Evolutionary conservation across 2,888 invertebrate genomes (phyloP), one percentile per base, ranked within the genome.

Genomic region (Platypus cylindrus): DNA sequence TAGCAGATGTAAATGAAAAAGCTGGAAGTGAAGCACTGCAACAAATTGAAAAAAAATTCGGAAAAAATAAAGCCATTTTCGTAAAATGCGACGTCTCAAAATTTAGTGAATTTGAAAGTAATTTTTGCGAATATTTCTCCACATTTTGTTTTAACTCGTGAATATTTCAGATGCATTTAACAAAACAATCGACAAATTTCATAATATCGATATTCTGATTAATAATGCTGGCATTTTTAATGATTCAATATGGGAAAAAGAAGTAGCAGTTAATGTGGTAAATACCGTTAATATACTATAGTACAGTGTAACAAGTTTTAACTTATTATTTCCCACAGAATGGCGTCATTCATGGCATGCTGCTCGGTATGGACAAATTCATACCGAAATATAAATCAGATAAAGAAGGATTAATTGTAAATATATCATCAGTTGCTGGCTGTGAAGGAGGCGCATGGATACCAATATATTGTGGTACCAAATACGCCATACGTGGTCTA

Each of bases 141-240:
- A n/a, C n/a, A n/a, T n/a, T n/a, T n/a, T n/a, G n/a, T n/a, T n/a
- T n/a, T n/a, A n/a, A n/a, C n/a, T n/a, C n/a, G n/a, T n/a, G n/a
- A n/a, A n/a, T n/a, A n/a, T n/a, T 50, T 34, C 27, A 50, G 49
- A 45, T 32, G 49, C 48, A 12, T 48, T 50, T 22, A 36, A 44
- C 17, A 43, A 41, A 40, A 47, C 50, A 2, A 16, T 49, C 2
- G 41, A 48, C 22, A 40, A 32, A 13, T 50, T 48, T 30, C 32
- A 46, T 20, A 34, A 47, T 29, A 28, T 48, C 14, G 50, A 50
- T 36, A 48, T 50, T 22, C 34, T 50, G 8, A 41, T 50, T 4
- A 50, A 50, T 29, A 48, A 48, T 24, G 50, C 50, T 26, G 50
- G 50, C n/a, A 44, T 50, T 16, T 22, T 48, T 22, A 41, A 50